Percentiles rank a stretch among this genome's conserved stretches.
Evolutionary conservation across 1,140 invertebrate species (phyloP).

Genomic region (Anthonomus grandis): DNA sequence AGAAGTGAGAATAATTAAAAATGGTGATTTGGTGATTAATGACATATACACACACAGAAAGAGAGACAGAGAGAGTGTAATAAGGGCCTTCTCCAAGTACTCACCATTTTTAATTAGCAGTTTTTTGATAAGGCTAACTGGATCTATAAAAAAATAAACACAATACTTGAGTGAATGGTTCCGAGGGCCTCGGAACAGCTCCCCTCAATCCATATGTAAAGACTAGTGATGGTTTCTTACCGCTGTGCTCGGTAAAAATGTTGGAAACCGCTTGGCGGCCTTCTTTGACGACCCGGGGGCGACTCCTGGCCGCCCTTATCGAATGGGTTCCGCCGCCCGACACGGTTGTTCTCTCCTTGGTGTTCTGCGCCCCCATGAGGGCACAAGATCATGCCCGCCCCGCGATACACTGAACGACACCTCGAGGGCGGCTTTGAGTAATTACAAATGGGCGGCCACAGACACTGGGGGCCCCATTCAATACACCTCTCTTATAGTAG

Average conservation of each 20-base stretch:
- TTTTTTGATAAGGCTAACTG: slow-evolving; percentile 27
- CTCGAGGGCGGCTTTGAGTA: too few relatives aligned
- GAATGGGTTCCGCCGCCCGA: slow-evolving; percentile 58
- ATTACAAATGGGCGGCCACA: too few relatives aligned
- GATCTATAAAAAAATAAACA: slow-evolving; percentile 29
- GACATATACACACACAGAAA: slow-evolving; percentile 6
- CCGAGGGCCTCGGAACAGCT: too few relatives aligned
- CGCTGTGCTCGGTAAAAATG: slow-evolving; percentile 88
- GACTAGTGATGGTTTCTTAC: too few relatives aligned
- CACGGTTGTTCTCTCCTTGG: slow-evolving; percentile 71
- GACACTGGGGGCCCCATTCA: too few relatives aligned
- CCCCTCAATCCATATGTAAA: background rate
- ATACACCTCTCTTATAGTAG: too few relatives aligned
- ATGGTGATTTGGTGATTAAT: background rate
- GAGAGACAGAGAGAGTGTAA: slow-evolving; percentile 6
- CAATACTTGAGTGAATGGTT: slow-evolving; percentile 12
- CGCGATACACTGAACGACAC: too few relatives aligned
- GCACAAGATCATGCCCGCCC: too few relatives aligned
- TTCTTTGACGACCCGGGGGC: slow-evolving; percentile 71
- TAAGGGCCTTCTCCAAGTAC: slow-evolving; percentile 17
- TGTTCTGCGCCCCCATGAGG: slow-evolving; percentile 89
- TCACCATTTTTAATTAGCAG: slow-evolving; percentile 27
- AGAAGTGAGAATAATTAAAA: background rate
- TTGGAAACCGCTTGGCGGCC: slow-evolving; percentile 76
- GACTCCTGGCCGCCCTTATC: slow-evolving; percentile 64